Evolutionary conservation across 1,140 invertebrate species (phyloP).

Genomic region (Goniozus legneri): DNA sequence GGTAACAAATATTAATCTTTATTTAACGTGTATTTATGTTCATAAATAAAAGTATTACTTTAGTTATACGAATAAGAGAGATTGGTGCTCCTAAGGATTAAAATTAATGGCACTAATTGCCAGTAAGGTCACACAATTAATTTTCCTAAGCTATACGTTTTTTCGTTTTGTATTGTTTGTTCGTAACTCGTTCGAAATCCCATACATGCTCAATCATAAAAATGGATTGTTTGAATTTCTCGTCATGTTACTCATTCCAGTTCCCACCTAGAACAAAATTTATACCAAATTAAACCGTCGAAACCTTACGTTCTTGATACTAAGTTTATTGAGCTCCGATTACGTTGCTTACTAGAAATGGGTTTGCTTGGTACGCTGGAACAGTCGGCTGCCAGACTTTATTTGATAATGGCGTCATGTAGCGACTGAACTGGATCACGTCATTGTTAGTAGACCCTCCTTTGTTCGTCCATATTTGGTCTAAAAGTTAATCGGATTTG

Average conservation of each 20-base stretch:
- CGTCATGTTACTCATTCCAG: constrained; percentile 44
- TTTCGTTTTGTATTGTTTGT: constrained; percentile 39
- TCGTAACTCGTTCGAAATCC: constrained; percentile 33
- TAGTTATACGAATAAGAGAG: constrained; percentile 41
- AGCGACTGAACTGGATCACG: constrained; percentile 50
- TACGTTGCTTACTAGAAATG: constrained; percentile 42
- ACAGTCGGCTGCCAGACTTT: constrained; percentile 52
- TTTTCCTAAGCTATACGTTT: constrained; percentile 36
- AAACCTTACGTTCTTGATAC: too few species aligned
- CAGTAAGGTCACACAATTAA: constrained; percentile 44
- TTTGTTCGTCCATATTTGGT: constrained; percentile 42
- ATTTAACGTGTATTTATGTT: constrained; percentile 48
- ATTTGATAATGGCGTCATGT: constrained; percentile 45
- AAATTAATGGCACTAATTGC: constrained; percentile 50
- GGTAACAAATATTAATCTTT: constrained; percentile 53
- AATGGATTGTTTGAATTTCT: constrained; percentile 53
- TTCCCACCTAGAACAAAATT: constrained; percentile 41
- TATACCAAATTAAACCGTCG: too few species aligned
- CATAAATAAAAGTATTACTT: constrained; percentile 49
- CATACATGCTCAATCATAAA: constrained; percentile 45
- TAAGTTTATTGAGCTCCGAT: too few species aligned
- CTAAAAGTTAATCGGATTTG: constrained; percentile 31
- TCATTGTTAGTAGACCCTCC: constrained; percentile 44
- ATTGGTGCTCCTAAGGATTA: constrained; percentile 43
- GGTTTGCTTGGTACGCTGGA: constrained; percentile 48